Percentiles rank a stretch among this genome's conserved stretches.
Evolutionary conservation across 2,797 vertebrate genomes (phyloP).

Genomic region (Masticophis lateralis): DNA sequence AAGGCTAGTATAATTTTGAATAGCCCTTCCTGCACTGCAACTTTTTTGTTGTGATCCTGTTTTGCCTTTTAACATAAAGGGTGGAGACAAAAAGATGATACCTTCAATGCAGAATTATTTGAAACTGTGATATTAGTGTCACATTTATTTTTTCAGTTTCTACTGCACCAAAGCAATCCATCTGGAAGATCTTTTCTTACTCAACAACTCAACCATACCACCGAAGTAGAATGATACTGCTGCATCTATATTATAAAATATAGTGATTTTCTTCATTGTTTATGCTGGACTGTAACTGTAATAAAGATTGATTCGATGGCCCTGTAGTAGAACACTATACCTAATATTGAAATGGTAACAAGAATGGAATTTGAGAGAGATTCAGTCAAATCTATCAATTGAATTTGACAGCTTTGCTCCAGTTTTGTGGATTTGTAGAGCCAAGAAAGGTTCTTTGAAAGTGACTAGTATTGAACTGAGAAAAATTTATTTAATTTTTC

Average conservation of each 20-base stretch:
- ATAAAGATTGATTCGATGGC: not conserved
- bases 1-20: not conserved
- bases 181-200: not conserved
- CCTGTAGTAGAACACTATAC: not conserved
- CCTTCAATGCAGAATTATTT: not conserved
- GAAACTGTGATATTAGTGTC: not conserved
- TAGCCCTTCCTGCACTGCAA: not conserved
- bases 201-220: not conserved
- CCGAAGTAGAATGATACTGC: not conserved
- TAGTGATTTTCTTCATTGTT: not conserved
- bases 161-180: too few species aligned
- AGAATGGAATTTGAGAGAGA: not conserved
- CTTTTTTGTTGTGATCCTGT: not conserved
- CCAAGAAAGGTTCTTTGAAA: not conserved
- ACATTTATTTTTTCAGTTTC: not conserved
- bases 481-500: not conserved
- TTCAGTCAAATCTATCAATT: not conserved
- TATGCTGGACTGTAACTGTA: not conserved
- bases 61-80: not conserved
- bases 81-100: not conserved
- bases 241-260: not conserved
- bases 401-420: not conserved
- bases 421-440: not conserved
- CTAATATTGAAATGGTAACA: not conserved
- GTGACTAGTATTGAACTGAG: not conserved